These are phyloP conservation scores for Deilephila porcellus DNA, from an alignment of 2,888 invertebrate genomes.

Conservation along the genomic window DNA sequence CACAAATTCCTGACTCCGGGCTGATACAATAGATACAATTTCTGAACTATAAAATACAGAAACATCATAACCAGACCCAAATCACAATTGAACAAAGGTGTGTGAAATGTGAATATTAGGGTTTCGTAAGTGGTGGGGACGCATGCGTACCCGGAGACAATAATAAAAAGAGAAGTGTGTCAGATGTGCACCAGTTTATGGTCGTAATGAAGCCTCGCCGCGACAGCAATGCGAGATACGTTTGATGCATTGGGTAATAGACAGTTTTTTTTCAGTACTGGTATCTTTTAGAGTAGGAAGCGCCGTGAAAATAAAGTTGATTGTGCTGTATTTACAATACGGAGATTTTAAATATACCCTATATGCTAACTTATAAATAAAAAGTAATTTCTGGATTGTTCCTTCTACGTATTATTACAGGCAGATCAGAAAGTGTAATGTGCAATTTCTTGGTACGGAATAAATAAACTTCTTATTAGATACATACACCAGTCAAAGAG, in stretches of 20 bases:
- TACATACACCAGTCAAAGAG: too few relatives aligned
- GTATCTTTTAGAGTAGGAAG: neutral
- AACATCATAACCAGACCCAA: constrained; percentile 34
- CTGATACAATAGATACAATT: too few relatives aligned
- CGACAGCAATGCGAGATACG: constrained; percentile 12
- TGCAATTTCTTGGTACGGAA: too few relatives aligned
- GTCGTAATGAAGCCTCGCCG: constrained; percentile 12
- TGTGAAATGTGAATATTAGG: constrained; percentile 59
- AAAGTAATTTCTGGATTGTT: neutral
- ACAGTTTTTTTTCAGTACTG: neutral
- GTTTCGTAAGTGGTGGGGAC: constrained; percentile 34
- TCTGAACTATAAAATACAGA: too few relatives aligned
- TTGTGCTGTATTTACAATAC: neutral
- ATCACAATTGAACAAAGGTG: constrained; percentile 60
- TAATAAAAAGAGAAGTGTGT: constrained; percentile 29
- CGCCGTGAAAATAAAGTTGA: neutral
- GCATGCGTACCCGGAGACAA: constrained; percentile 31
- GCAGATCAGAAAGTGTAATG: too few relatives aligned
- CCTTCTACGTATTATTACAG: too few relatives aligned
- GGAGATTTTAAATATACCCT: neutral
- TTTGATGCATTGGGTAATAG: constrained; percentile 10
- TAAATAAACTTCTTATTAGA: too few relatives aligned
- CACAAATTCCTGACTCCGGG: too few relatives aligned
- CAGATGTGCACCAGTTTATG: constrained; percentile 26
- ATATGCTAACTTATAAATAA: neutral